These are phyloP conservation scores for Chloroceryle aenea DNA, from an alignment of 2,113 vertebrate species.

Conservation along the genomic window DNA sequence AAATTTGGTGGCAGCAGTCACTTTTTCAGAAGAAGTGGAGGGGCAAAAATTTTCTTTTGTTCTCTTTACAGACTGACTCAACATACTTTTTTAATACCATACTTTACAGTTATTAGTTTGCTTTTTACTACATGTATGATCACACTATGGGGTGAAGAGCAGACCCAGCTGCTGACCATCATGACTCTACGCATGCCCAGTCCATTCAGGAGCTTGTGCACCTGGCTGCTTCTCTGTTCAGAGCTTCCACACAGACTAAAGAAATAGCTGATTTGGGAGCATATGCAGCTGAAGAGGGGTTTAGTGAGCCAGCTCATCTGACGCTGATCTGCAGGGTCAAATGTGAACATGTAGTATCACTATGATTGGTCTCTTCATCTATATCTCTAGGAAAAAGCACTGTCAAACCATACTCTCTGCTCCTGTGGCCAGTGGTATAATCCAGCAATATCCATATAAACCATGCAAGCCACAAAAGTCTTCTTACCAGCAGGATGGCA, in stretches of 20 bases:
- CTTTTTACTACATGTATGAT: neutral
- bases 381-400: neutral
- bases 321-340: neutral
- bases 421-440: neutral
- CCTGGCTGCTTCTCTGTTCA: neutral
- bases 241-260: neutral
- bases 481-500: neutral
- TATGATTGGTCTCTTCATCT: neutral
- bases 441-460: neutral
- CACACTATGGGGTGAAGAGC: neutral
- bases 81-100: rapidly evolving
- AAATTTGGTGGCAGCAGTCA: neutral
- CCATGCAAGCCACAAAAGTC: rapidly evolving
- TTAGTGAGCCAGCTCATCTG: neutral
- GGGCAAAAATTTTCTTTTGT: neutral
- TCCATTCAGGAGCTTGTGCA: neutral
- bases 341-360: neutral
- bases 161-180: neutral
- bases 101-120: neutral
- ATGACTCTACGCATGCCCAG: neutral
- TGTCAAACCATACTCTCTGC: neutral
- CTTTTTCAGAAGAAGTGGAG: neutral
- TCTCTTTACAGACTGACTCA: neutral
- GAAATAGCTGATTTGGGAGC: neutral
- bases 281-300: neutral